Evolutionary conservation across 2,113 vertebrate genomes (phyloP).

Genomic region (Pipra filicauda): DNA sequence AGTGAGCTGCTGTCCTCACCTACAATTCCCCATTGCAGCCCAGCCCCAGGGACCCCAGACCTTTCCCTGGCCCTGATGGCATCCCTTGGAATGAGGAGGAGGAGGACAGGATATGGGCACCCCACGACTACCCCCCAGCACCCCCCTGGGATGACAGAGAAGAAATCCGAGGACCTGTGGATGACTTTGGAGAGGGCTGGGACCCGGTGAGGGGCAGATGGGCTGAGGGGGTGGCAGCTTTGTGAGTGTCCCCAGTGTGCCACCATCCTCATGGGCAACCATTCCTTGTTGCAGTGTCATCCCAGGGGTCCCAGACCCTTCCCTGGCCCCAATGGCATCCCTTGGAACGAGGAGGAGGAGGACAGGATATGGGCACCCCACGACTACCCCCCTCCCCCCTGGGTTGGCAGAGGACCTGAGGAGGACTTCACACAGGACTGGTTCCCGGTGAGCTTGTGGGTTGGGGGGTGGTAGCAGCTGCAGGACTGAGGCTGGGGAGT

Average conservation of each 20-base stretch:
- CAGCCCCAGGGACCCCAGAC: accelerated
- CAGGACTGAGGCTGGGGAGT: accelerated
- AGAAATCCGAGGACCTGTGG: accelerated
- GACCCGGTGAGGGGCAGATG: not conserved
- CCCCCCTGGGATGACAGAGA: not conserved
- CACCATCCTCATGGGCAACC: accelerated
- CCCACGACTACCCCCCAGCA: accelerated
- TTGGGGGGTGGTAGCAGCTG: not conserved
- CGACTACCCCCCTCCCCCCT: accelerated
- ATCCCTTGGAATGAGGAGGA: accelerated
- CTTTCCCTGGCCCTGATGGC: accelerated
- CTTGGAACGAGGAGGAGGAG: not conserved
- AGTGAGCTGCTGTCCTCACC: accelerated
- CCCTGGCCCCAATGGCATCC: accelerated
- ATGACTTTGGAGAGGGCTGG: not conserved
- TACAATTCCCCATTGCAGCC: not conserved
- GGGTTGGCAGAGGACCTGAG: not conserved
- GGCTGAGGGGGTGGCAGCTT: not conserved
- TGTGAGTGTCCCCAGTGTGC: not conserved
- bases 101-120: not conserved
- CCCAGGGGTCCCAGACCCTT: not conserved
- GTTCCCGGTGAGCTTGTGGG: not conserved
- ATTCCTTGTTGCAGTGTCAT: not conserved
- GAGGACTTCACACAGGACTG: not conserved
- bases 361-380: not conserved